Percentiles rank a stretch among this genome's conserved stretches.
phyloP scores from a whole-genome alignment of 2,797 vertebrate species.

The Pyrocephalus nanus region DNA sequence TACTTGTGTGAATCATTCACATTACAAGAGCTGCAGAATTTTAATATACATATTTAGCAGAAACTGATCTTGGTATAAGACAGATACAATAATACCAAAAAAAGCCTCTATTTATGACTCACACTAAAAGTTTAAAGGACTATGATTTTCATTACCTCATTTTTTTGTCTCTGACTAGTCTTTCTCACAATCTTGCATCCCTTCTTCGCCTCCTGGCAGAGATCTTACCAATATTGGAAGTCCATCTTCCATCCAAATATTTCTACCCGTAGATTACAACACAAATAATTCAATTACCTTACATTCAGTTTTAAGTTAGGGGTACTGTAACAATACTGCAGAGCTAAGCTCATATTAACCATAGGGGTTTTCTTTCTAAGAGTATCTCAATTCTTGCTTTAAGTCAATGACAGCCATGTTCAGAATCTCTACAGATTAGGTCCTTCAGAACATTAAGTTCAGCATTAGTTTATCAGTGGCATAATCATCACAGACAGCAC shows the following conservation, averaged over 20 bases:
- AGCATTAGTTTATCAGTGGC: not conserved
- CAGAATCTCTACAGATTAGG: not conserved
- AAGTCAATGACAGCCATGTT: not conserved
- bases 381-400: not conserved
- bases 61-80: not conserved
- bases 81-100: not conserved
- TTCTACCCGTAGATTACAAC: not conserved
- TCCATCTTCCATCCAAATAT: not conserved
- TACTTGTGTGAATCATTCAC: not conserved
- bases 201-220: not conserved
- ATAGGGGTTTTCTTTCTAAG: fast-evolving
- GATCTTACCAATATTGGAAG: not conserved
- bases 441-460: not conserved
- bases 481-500: not conserved
- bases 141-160: not conserved
- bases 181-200: not conserved
- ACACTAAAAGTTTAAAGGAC: not conserved
- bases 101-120: not conserved
- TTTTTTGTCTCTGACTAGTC: not conserved
- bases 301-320: not conserved
- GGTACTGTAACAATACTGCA: not conserved
- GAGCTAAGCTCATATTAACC: not conserved
- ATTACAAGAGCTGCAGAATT: not conserved
- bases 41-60: not conserved
- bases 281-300: not conserved